Base-by-base conservation (phyloP, 2,888 invertebrate species). In the Schizaphis graminum region DNA sequence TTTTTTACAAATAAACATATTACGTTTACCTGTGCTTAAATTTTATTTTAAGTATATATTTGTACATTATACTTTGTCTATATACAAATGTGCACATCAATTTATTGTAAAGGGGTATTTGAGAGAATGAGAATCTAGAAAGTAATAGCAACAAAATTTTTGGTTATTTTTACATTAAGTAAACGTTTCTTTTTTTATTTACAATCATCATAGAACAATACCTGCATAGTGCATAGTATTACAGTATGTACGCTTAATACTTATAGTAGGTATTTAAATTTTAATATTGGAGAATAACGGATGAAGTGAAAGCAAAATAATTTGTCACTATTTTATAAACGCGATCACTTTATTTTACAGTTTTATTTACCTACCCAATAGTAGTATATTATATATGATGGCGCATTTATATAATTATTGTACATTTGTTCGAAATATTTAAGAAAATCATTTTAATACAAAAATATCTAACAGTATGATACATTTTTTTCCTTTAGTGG, bases 301-400 rank as follows among this genome's bases (percentile, higher is more conserved):
- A 86, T 86, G 47, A n/a, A 86, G 91, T 86, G 91, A 91, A 91
- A 91, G 85, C 85, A 91, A 56, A 86, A 91, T 91, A 10, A 86
- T 86, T 56, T 86, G 85, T 86, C 91, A 86, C n/a, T 91, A 85
- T 91, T 85, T 84, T 28, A 53, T 53, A 41, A 84, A 84, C 53
- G 53, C 67, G 84, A 91, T 35, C 91, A 77, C 77, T 91, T 77
- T 26, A 91, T 77, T 77, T 91, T 77, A 91, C 49, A 3, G 44
- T 86, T 28, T 44, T 86, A 44, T 47, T 44, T 86, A 47, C 47
- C 77, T n/a, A 35, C 16, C 16, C 53, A 53, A 53, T 53, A 3
- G 53, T 53, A 21, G 21, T 53, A 4, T 53, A 49, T 21, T n/a
- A n/a, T n/a, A n/a, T n/a, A n/a, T n/a, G n/a, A 53, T 21, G 21